Base-by-base conservation (phyloP, 64 coral and sea anemone genomes). In the Pocillopora damicornis region DNA sequence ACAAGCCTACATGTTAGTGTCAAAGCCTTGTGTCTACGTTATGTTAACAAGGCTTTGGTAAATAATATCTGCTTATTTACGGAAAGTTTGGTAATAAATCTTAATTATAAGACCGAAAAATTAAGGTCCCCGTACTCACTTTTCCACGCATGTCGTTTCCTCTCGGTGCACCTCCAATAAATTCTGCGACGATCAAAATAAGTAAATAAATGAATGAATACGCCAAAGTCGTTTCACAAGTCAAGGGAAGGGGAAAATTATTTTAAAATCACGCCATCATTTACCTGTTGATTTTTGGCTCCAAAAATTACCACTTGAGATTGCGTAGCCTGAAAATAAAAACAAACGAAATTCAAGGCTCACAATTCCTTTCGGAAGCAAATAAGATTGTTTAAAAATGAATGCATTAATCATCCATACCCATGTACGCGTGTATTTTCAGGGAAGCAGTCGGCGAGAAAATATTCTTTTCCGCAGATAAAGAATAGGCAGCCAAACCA, bases 111-210 rank as follows among this genome's bases (percentile, higher is more conserved):
- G 42, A 51, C 42, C 7, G 42, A 7, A 51, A 51, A 51, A 51
- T 51, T 51, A 51, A 51, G 7, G 42, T 51, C 7, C 20, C n/a
- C 7, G 12, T 61, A 81, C 79, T 81, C 26, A 81, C 79, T 61
- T 63, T 81, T 63, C 79, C 79, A 14, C 63, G 30, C 18, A 81
- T 10, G 35, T 13, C 13, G 25, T 81, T 59, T 13, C 13, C 60
- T 81, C 79, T n/a, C 0, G 79, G 79, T 63, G 59, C 79, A 63
- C 79, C 79, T 36, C 79, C 79, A 63, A 81, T 60, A 63, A 61
- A 17, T 81, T 81, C 79, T 81, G 62, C 3, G 16, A 8, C 25
- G 60, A 60, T 18, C 17, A 37, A 18, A 30, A 68, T 68, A 22
- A 0, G 23, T 9, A 68, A 71, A 30, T 11, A 20, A 11, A 25